Percentiles rank a stretch among this genome's conserved stretches.
These are phyloP conservation scores for Carterocephalus palaemon DNA, from an alignment of 2,888 invertebrate genomes.

Conservation along the genomic window DNA sequence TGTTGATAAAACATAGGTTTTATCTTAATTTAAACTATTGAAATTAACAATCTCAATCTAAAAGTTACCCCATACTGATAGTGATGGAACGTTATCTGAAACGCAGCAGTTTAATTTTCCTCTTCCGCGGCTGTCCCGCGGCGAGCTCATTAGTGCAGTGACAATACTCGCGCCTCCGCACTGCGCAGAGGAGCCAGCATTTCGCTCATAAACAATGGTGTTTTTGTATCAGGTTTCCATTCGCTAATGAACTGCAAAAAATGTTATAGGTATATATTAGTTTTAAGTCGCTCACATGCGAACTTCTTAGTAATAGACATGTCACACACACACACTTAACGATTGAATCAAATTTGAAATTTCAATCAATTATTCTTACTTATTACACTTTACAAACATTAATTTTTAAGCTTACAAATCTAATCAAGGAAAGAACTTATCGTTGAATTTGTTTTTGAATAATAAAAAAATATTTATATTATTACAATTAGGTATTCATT, in stretches of 20 bases:
- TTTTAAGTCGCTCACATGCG: no score
- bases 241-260: constrained; percentile 20
- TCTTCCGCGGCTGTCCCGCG: constrained; percentile 70
- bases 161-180: constrained; percentile 66
- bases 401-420: no score
- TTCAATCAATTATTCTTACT: no score
- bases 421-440: no score
- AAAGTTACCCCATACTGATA: constrained; percentile 47
- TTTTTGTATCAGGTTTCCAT: constrained; percentile 29
- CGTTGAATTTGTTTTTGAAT: no score
- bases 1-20: background rate
- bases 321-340: no score
- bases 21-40: background rate
- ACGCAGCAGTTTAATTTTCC: constrained; percentile 78
- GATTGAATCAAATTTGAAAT: no score
- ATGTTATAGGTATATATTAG: constrained; percentile 13
- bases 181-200: constrained; percentile 27
- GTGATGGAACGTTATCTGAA: constrained; percentile 70
- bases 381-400: no score
- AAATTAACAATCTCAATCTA: background rate
- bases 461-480: no score
- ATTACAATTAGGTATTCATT: no score
- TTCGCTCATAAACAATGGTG: constrained; percentile 46
- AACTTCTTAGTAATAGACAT: no score
- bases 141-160: constrained; percentile 68